Conservation (phyloP, 2,888 invertebrate genomes). For the Phortica okadai region DNA sequence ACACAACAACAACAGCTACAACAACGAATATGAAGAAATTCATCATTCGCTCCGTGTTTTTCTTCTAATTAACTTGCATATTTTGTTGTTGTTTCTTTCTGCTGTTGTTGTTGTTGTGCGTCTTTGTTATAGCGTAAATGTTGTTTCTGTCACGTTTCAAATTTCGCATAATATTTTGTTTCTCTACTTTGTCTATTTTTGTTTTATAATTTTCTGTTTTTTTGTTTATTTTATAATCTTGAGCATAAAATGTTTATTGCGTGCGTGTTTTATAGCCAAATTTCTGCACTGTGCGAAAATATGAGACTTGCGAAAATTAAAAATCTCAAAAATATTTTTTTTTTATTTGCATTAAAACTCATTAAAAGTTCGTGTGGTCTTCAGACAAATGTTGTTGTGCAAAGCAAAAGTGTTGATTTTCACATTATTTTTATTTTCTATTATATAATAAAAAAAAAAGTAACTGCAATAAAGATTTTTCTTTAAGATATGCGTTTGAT, state of each 20-base stretch:
- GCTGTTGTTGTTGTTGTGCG: conserved; percentile 34
- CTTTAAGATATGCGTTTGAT: not conserved
- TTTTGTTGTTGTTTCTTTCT: conserved; percentile 49
- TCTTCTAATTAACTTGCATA: conserved; percentile 37
- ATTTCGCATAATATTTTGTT: conserved; percentile 15
- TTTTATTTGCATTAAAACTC: no score
- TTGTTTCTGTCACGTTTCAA: conserved; percentile 56
- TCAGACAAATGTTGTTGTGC: no score
- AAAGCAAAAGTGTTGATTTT: no score
- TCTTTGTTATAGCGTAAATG: conserved; percentile 61
- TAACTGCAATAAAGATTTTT: no score
- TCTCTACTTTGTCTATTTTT: conserved; percentile 42
- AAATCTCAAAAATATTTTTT: no score
- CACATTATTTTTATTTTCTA: no score
- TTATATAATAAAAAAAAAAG: no score
- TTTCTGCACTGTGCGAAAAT: not conserved
- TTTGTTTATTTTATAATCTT: conserved; percentile 28
- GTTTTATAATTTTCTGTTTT: conserved; percentile 40
- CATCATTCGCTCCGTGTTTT: conserved; percentile 15
- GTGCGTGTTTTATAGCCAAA: conserved; percentile 46
- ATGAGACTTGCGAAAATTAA: no score
- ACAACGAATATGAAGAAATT: conserved; percentile 10
- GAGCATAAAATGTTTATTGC: conserved; percentile 47
- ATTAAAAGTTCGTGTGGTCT: no score
- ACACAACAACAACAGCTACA: conserved; percentile 14